Evolutionary conservation across 2,888 invertebrate genomes (phyloP).

Genomic region (Hirudinaria manillensis): DNA sequence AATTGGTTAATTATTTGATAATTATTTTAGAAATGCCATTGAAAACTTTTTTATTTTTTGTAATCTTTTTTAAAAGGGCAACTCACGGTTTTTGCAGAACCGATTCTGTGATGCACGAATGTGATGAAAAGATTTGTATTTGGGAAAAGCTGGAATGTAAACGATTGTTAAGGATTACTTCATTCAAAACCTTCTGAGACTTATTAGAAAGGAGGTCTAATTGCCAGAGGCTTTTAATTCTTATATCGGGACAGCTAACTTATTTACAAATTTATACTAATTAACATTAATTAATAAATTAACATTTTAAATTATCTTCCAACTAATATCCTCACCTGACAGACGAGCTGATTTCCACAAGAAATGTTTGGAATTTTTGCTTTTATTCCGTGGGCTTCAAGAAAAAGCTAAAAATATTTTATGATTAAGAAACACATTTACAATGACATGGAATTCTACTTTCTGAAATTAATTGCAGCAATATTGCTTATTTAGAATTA

Average conservation of each 20-base stretch:
- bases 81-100: background rate
- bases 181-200: background rate
- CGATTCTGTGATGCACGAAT: background rate
- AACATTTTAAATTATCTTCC: too few species aligned
- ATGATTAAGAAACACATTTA: too few species aligned
- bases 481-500: background rate
- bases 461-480: background rate
- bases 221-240: too few species aligned
- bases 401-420: conserved; percentile 62
- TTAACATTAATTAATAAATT: too few species aligned
- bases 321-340: conserved; percentile 50
- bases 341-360: conserved; percentile 92
- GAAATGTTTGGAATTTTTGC: conserved; percentile 92
- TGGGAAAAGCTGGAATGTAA: background rate
- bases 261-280: too few species aligned
- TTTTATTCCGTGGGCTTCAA: conserved; percentile 87
- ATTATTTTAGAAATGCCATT: too few species aligned
- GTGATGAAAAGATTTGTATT: background rate
- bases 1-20: too few species aligned
- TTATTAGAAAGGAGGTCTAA: too few species aligned
- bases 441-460: too few species aligned
- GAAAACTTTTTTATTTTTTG: too few species aligned
- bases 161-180: background rate
- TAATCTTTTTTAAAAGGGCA: too few species aligned
- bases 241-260: too few species aligned